Base-by-base conservation (phyloP, 2,797 vertebrate genomes). In the Pseudochaenichthys georgianus region DNA sequence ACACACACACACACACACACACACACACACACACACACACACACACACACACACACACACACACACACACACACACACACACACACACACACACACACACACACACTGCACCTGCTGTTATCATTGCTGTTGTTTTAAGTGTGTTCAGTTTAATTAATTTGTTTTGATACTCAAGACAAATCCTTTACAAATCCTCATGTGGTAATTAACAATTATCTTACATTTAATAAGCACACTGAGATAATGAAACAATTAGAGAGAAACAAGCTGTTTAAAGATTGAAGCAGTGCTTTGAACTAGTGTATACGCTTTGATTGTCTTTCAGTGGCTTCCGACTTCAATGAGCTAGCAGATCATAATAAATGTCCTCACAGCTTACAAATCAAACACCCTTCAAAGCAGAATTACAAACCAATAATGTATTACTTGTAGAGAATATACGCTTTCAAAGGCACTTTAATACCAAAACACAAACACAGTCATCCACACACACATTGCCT, bases 161-260 rank as follows among this genome's bases (percentile, higher is more conserved):
- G 92, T 94, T 92, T 93, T 89, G 89, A 92, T 93, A 92, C 92
- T 92, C 87, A 73, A 94, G 92, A 93, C 93, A 92, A 93, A 94
- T 93, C 89, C 88, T 91, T 87, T 87, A 82, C 90, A 93, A 91
- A 92, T 89, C 88, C 90, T 90, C 87, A 84, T 81, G 85, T 87
- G 91, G 88, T 93, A 93, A 93, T 93, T 91, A 93, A 93, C 93
- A 91, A 89, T 93, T 94, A 93, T 90, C 82, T 73, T 78, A 87
- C 92, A 93, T 93, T 94, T 93, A 94, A 93, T 93, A 94, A 93
- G 90, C 90, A 91, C 88, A 91, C 83, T 57, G 92, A 89, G 92
- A 94, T 93, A 93, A 93, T 91, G 90, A 91, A 92, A 92, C 92
- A 93, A 94, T 94, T 93, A 93, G 88, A 87, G 85, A 83, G 88